Base-by-base conservation (phyloP, 2,888 invertebrate species). In the Lepidocyrtoides sp. region DNA sequence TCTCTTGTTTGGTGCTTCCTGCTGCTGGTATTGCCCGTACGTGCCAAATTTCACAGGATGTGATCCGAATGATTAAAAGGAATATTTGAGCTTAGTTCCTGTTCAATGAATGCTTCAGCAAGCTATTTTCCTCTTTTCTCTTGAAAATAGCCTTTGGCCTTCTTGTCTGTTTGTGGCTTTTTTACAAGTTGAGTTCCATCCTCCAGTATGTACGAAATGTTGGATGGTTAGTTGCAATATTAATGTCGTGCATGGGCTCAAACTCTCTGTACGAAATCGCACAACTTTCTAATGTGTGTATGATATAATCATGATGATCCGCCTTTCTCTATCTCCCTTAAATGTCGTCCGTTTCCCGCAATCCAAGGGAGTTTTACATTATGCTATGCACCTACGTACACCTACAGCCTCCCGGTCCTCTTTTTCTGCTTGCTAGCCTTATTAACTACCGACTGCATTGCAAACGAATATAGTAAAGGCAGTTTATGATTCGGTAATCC, bases 1-100 rank as follows among this genome's bases (percentile, higher is more conserved):
- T 83, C 51, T 84, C 69, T 41, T 82, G 77, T 66, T 79, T 63
- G 75, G 60, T 83, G 57, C n/a, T 44, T 66, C 10, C n/a, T 90
- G 69, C 69, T 85, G 20, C 41, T 72, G 54, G 60, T 87, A 87
- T 83, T 86, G 91, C 48, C n/a, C 26, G 83, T 91, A 91, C 91
- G 91, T 91, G 91, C 91, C 91, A 84, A 87, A 91, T 91, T 88
- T 87, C 84, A 69, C 69, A 66, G 88, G 81, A 84, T 91, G 91
- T 91, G 91, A 88, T 91, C 91, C 79, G 88, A 48, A 88, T 91
- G 51, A 29, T 83, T 63, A 87, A 77, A 86, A 63, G 17, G 83
- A 54, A 79, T 87, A 81, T 81, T 91, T 86, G 72, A 91, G 77
- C 86, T 82, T 77, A 60, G 72, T 87, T 82, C 84, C 83, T 85